These are phyloP conservation scores for Recurvirostra avosetta DNA, from an alignment of 2,113 vertebrate species.

Conservation along the genomic window DNA sequence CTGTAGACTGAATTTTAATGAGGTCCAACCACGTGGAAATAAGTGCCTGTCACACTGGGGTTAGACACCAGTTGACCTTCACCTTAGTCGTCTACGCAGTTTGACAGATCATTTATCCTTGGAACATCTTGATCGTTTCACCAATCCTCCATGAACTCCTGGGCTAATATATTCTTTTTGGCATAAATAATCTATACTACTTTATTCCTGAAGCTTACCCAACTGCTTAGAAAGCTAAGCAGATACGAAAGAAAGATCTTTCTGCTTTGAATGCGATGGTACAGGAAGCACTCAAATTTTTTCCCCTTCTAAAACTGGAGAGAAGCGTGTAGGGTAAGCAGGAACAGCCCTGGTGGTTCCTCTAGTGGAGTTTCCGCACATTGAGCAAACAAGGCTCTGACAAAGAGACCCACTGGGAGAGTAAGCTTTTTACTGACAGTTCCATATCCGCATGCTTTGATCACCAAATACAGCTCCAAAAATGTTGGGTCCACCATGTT, in stretches of 20 bases:
- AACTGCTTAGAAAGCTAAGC: background rate
- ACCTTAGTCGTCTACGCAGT: background rate
- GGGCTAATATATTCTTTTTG: background rate
- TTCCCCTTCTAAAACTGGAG: background rate
- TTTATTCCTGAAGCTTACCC: background rate
- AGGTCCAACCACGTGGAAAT: constrained; percentile 53
- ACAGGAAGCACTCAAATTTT: fast-evolving
- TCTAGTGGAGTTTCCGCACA: constrained; percentile 36
- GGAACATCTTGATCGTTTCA: background rate
- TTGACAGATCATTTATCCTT: background rate
- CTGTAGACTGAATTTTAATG: constrained; percentile 53
- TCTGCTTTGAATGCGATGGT: background rate
- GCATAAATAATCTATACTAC: background rate
- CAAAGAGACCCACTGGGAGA: background rate
- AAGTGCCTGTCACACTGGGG: constrained; percentile 57
- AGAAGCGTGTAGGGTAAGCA: background rate
- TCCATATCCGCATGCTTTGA: fast-evolving
- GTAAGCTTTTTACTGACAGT: background rate
- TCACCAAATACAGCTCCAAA: background rate
- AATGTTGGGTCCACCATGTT: background rate
- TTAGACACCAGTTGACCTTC: constrained; percentile 37
- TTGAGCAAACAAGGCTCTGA: constrained; percentile 1
- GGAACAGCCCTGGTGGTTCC: background rate
- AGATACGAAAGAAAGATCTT: background rate
- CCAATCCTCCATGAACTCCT: background rate